phyloP scores from a whole-genome alignment of 2,888 invertebrate species.

The Autographa pulchrina region DNA sequence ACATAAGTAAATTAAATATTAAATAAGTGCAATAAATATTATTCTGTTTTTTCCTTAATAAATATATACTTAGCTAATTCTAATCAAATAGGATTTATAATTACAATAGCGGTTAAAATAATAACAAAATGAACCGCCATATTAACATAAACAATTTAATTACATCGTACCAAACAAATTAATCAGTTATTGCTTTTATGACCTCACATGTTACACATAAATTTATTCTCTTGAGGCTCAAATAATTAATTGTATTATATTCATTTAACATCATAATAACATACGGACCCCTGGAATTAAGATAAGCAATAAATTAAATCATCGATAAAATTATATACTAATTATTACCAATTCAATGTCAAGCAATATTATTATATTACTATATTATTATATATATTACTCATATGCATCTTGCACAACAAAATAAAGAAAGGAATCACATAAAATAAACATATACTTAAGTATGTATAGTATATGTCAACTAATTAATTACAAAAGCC shows the following conservation, averaged over 20 bases:
- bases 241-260: slow-evolving; percentile 7
- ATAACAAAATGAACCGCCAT: background rate
- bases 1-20: background rate
- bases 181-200: background rate
- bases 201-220: slow-evolving; percentile 8
- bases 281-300: slow-evolving; percentile 22
- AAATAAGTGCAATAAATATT: too few species aligned
- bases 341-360: slow-evolving; percentile 50
- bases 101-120: background rate
- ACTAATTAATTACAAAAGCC: slow-evolving; percentile 36
- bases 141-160: slow-evolving; percentile 4
- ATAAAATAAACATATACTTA: slow-evolving; percentile 5
- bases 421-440: slow-evolving; percentile 41
- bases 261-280: slow-evolving; percentile 22
- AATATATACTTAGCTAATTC: background rate
- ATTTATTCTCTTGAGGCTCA: background rate
- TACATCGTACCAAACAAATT: slow-evolving; percentile 11
- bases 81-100: background rate
- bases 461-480: slow-evolving; percentile 21
- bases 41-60: background rate
- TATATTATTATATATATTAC: too few species aligned
- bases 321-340: slow-evolving; percentile 32
- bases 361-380: slow-evolving; percentile 5
- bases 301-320: slow-evolving; percentile 28
- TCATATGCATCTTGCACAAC: slow-evolving; percentile 37